Evolutionary conservation across 2,888 invertebrate genomes (phyloP), one percentile per base, ranked within the genome.

Genomic region (Euproctis similis): DNA sequence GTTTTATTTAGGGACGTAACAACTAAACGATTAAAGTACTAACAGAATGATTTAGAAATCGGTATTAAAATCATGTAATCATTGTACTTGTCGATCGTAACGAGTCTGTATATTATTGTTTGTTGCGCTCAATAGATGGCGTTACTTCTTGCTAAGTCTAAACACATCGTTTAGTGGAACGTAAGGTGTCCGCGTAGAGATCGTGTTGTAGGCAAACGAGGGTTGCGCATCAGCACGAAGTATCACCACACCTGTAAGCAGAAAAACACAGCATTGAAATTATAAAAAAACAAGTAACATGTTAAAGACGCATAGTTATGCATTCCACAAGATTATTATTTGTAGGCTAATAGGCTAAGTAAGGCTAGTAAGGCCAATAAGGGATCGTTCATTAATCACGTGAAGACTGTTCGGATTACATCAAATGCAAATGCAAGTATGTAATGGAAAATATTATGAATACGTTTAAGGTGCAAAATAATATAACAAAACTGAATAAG

Each of bases 141-240:
- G 46, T 36, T 67, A 72, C 46, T 78, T 80, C 47, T 69, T 78
- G 14, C 46, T 59, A 29, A 81, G 64, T 56, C 82, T 66, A 46
- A 84, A 85, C 1, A 85, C 81, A 40, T 85, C 84, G 52, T 85
- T 82, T 35, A 84, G 67, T 1, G 82, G 80, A n/a, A 78, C 30
- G 57, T 85, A 85, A 3, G 85, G 77, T 29, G 85, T 80, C 44
- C 82, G 54, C 28, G 82, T 74, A 1, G 85, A 71, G 36, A 82
- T 81, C 18, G 77, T 65, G 51, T 85, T 82, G 64, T 67, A 85
- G 1, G 71, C 67, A 43, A 63, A 82, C 1, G 78, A 54, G 1
- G 88, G 86, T 62, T 93, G 92, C 11, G 92, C 90, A 66, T 94
- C 92, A 7, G 93, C 93, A 54, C 93, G 87, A 28, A 94, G 84